Base-by-base conservation (phyloP, 1,140 invertebrate species). In the Palaemon carinicauda region DNA sequence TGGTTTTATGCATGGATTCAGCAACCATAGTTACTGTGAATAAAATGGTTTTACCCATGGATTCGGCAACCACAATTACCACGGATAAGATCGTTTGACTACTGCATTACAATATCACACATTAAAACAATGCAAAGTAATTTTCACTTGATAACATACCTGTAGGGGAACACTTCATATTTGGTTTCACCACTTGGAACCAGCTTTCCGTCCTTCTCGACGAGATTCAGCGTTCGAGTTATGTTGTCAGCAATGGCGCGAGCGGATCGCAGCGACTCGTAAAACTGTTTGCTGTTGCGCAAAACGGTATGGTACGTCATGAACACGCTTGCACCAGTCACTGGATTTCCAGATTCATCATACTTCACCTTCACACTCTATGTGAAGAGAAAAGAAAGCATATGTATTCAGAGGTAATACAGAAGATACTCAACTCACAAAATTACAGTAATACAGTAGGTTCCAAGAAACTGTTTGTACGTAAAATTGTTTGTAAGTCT, bases 271-370 rank as follows among this genome's bases (percentile, higher is more conserved):
- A 98, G 91, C 17, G 97, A 95, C 51, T 94, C 93, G 56, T 96
- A 97, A 91, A 95, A 99, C 91, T 99, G 96, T 5, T 92, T 90
- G 0, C 96, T 96, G 1, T 93, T 95, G 88, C 94, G 94, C 80
- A 98, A 92, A 0, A 96, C 93, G 0, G 94, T 94, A 90, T 98
- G 97, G 91, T 96, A 98, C 0, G 96, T 94, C 96, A 98, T 97
- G 88, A 97, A 96, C 91, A 96, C 94, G 0, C 95, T 94, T 29
- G 97, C 95, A 41, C 91, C 89, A 3, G 95, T 92, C 29, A 91
- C 90, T 19, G 92, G 91, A 17, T 90, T 89, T 12, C 93, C 94
- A 60, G 93, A 89, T 19, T 93, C 90, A 87, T 95, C 93, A 15
- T 93, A 90, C 0, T 93, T 89, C 90, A 94, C 95, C 84, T 94